Evolutionary conservation across 2,113 vertebrate species (phyloP).

Genomic region (Albula goreensis): DNA sequence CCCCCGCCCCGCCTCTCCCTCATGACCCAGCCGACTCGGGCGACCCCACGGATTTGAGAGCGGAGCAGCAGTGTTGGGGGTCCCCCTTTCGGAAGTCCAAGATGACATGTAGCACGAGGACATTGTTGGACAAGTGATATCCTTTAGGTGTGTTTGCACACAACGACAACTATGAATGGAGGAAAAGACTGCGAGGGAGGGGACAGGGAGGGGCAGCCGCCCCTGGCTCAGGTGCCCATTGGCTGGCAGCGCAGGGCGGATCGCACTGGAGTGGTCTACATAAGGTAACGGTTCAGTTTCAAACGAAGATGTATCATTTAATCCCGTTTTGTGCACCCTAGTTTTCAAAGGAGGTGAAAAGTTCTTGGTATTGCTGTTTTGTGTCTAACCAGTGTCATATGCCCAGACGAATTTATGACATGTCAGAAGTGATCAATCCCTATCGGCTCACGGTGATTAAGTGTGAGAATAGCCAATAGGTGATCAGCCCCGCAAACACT

Average conservation of each 20-base stretch:
- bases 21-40: conserved; percentile 51
- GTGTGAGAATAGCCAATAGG: not conserved
- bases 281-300: conserved; percentile 78
- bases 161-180: conserved; percentile 98
- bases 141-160: conserved; percentile 78
- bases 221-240: conserved; percentile 92
- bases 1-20: conserved; percentile 24
- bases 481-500: not conserved
- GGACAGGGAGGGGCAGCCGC: conserved; percentile 80
- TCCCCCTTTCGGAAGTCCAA: conserved; percentile 76
- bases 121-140: conserved; percentile 86
- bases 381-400: too few relatives aligned
- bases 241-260: conserved; percentile 93
- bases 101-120: conserved; percentile 79
- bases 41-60: conserved; percentile 68
- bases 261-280: conserved; percentile 83
- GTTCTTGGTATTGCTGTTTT: too few relatives aligned
- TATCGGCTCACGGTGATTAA: not conserved
- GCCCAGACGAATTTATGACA: not conserved
- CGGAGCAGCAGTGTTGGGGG: conserved; percentile 66
- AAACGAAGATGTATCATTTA: not conserved
- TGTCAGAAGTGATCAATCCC: not conserved
- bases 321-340: too few relatives aligned
- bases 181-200: conserved; percentile 92
- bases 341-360: too few relatives aligned